Evolutionary conservation across 2,113 vertebrate species (phyloP).

Genomic region (Gasterosteus nipponicus): DNA sequence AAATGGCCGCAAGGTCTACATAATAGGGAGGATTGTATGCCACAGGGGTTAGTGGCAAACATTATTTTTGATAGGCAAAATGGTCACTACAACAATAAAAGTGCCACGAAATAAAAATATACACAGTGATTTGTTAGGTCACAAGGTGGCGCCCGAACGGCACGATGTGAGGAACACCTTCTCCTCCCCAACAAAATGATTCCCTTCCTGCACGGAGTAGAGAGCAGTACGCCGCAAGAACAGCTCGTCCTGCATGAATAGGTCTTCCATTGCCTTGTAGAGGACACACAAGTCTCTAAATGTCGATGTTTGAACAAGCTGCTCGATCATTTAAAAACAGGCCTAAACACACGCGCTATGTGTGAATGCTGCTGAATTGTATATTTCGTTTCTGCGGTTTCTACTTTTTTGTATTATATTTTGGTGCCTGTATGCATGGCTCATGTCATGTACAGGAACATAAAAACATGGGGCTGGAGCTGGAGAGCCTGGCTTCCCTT

Average conservation of each 20-base stretch:
- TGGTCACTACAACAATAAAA: not conserved
- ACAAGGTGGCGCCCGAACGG: conserved; percentile 20
- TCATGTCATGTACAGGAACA: conserved; percentile 3
- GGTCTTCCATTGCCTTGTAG: not conserved
- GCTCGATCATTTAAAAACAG: not conserved
- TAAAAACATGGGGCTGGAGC: conserved; percentile 11
- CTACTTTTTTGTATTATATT: not conserved
- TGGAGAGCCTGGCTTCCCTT: not conserved
- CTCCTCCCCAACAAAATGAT: not conserved
- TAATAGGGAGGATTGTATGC: too few species aligned
- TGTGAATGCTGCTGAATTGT: not conserved
- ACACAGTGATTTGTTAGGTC: not conserved
- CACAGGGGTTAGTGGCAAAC: too few species aligned
- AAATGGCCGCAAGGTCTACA: too few species aligned
- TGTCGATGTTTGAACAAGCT: not conserved
- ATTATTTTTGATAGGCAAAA: too few species aligned
- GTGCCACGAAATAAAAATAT: not conserved
- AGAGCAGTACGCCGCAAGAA: not conserved
- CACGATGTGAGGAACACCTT: not conserved
- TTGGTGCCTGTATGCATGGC: not conserved
- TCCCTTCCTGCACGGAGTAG: not conserved
- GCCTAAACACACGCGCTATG: not conserved
- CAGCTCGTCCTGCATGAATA: not conserved
- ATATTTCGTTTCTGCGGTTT: not conserved
- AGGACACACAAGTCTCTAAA: not conserved